phyloP scores from a whole-genome alignment of 2,113 vertebrate genomes.

The Microtus oregoni region DNA sequence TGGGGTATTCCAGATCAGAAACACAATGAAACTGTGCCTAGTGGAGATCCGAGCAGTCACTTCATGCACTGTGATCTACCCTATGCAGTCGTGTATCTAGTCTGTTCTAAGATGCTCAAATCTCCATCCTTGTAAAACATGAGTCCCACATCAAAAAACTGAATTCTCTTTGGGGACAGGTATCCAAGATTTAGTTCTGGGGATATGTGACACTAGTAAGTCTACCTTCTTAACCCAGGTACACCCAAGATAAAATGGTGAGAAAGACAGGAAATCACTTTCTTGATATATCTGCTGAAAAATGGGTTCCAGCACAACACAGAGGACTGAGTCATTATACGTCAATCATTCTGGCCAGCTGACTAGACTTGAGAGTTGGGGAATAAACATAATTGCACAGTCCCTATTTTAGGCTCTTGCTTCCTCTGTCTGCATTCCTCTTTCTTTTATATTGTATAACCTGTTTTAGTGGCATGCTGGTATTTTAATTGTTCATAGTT shows the following conservation, averaged over 20 bases:
- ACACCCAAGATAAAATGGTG: background rate
- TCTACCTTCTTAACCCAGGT: background rate
- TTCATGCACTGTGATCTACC: accelerated
- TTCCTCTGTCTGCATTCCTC: background rate
- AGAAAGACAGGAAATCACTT: background rate
- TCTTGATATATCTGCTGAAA: background rate
- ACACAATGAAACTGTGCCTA: background rate
- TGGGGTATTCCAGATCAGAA: background rate
- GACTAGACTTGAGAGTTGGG: background rate
- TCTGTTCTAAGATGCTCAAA: background rate
- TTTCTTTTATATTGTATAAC: background rate
- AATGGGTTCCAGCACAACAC: background rate
- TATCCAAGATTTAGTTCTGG: background rate
- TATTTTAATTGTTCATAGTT: background rate
- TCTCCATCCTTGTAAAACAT: background rate
- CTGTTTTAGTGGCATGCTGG: accelerated
- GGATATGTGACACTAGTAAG: background rate
- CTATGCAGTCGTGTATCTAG: background rate
- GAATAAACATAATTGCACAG: background rate
- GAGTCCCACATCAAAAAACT: background rate
- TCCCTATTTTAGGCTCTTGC: background rate
- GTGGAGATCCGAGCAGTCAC: background rate
- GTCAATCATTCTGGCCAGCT: background rate
- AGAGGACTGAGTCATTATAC: background rate
- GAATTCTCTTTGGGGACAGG: background rate